These are phyloP conservation scores for Polyommatus iphigenia DNA, from an alignment of 2,888 invertebrate genomes.

Conservation along the genomic window DNA sequence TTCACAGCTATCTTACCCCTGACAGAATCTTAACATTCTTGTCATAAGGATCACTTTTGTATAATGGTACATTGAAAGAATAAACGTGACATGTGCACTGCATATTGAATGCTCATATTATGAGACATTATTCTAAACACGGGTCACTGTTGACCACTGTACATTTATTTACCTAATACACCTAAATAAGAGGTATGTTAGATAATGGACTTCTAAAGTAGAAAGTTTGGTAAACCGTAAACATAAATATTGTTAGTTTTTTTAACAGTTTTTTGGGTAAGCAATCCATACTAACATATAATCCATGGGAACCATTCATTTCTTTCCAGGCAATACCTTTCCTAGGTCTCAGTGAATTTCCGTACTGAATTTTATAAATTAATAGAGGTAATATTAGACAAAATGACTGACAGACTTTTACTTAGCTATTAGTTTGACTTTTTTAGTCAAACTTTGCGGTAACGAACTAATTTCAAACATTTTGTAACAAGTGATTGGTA, in stretches of 20 bases:
- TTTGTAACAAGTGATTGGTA: not conserved
- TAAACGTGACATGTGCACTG: not conserved
- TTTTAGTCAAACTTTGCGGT: too few relatives aligned
- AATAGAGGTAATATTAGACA: too few relatives aligned
- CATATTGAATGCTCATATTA: not conserved
- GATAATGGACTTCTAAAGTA: not conserved
- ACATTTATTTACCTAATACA: not conserved
- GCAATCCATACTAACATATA: too few relatives aligned
- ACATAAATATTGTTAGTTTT: too few relatives aligned
- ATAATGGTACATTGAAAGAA: not conserved
- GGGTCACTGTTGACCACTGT: not conserved
- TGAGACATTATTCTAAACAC: not conserved
- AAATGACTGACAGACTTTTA: too few relatives aligned
- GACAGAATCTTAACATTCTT: not conserved
- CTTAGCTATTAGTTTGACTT: too few relatives aligned
- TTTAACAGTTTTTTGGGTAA: too few relatives aligned
- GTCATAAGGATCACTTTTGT: not conserved
- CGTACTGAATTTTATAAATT: too few relatives aligned
- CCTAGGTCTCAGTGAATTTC: too few relatives aligned
- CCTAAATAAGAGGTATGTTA: not conserved
- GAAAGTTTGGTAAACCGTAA: too few relatives aligned
- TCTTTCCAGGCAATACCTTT: too few relatives aligned
- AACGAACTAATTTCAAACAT: not conserved
- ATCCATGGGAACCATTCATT: too few relatives aligned
- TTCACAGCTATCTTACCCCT: not conserved